Percentiles rank a stretch among this genome's conserved stretches.
Evolutionary conservation across 2,797 vertebrate species (phyloP).

Genomic region (Parauchenoglanis punctatus): DNA sequence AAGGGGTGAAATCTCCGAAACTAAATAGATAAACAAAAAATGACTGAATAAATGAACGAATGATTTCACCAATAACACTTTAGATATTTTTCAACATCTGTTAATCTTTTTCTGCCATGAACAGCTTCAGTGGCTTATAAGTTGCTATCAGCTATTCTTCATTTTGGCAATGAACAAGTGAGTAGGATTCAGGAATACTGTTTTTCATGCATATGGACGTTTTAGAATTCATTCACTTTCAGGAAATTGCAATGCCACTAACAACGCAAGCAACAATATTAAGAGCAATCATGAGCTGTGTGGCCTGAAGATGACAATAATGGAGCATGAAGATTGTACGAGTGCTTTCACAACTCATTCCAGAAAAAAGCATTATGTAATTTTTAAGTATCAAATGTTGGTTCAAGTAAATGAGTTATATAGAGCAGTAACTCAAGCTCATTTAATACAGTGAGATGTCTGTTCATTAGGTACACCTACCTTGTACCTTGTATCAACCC

Average conservation of each 20-base stretch:
- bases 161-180: background rate
- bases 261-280: background rate
- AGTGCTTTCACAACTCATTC: background rate
- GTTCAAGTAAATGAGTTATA: background rate
- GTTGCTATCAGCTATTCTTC: background rate
- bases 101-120: background rate
- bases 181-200: background rate
- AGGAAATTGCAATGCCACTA: background rate
- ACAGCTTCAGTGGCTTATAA: background rate
- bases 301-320: background rate
- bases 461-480: background rate
- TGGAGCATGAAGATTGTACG: background rate
- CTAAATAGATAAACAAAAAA: background rate
- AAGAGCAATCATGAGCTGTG: background rate
- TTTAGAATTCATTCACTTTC: background rate
- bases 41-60: background rate
- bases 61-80: background rate
- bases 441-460: background rate
- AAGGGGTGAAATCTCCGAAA: background rate
- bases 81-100: background rate
- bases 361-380: background rate
- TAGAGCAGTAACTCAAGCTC: background rate
- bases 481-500: background rate
- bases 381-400: constrained; percentile 1
- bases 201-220: background rate